Percentiles rank a stretch among this genome's conserved stretches.
phyloP scores from a whole-genome alignment of 2,797 vertebrate species.

The Aselliscus stoliczkanus region DNA sequence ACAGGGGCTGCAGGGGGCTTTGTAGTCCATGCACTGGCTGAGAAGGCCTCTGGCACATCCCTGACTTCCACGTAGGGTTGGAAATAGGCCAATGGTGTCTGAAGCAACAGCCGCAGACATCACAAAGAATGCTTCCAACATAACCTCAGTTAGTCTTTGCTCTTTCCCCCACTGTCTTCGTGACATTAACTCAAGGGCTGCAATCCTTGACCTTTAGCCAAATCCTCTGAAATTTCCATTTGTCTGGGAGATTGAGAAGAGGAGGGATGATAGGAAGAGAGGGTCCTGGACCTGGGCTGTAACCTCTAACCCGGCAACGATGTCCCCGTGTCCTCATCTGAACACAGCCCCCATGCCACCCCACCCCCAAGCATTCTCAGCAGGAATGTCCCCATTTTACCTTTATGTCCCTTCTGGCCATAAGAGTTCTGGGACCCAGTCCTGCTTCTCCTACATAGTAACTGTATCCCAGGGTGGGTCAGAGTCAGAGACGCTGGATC shows the following conservation, averaged over 20 bases:
- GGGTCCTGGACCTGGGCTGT: background rate
- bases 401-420: fast-evolving
- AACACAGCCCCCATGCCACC: background rate
- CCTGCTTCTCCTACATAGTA: background rate
- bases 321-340: background rate
- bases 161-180: background rate
- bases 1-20: background rate
- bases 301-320: background rate
- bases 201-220: constrained; percentile 47
- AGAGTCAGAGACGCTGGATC: background rate
- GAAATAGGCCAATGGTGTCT: background rate
- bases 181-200: background rate
- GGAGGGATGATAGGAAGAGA: background rate
- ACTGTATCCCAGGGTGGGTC: background rate
- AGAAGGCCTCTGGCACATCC: background rate
- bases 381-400: background rate
- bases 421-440: no score
- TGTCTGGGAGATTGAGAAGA: background rate
- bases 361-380: background rate
- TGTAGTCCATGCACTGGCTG: background rate
- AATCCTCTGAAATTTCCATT: background rate
- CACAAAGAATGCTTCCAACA: background rate
- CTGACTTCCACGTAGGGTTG: background rate
- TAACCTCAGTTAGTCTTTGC: constrained; percentile 25
- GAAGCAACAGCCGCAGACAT: background rate